A percentile compares a stretch with the other conserved stretches of the same genome.
Evolutionary conservation across 2,888 invertebrate genomes (phyloP).

Genomic region (Acronicta psi): DNA sequence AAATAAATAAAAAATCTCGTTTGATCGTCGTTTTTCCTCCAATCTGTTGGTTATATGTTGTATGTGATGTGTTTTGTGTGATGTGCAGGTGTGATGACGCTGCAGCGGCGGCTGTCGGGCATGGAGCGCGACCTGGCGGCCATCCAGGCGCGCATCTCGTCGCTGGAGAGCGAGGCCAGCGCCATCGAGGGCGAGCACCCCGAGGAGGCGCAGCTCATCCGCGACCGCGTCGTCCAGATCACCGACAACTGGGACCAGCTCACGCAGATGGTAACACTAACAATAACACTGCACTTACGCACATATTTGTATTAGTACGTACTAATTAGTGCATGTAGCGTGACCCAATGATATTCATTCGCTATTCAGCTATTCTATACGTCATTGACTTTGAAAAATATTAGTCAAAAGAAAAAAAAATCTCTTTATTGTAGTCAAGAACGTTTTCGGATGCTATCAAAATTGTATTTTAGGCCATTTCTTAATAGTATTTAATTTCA

Average conservation of each 20-base stretch:
- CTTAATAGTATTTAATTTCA: too few species aligned
- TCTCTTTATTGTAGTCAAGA: too few species aligned
- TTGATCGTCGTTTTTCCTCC: too few species aligned
- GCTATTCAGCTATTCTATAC: too few species aligned
- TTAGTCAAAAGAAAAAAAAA: not conserved
- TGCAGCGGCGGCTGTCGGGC: constrained; percentile 98
- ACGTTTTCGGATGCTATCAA: too few species aligned
- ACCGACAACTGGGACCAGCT: constrained; percentile 98
- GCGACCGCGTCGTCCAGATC: constrained; percentile 97
- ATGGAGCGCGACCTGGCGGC: constrained; percentile 99
- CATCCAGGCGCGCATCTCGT: constrained; percentile 98
- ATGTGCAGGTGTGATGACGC: constrained; percentile 97
- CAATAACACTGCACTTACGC: too few species aligned
- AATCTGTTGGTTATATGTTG: too few species aligned
- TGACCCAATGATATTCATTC: too few species aligned
- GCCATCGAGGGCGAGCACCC: constrained; percentile 98
- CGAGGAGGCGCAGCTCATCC: constrained; percentile 96
- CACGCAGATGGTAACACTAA: constrained; percentile 93
- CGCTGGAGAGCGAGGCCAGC: constrained; percentile 97
- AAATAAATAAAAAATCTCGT: too few species aligned
- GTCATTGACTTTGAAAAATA: not conserved
- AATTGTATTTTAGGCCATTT: too few species aligned
- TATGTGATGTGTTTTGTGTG: not conserved
- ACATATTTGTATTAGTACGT: too few species aligned
- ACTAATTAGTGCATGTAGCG: too few species aligned